These are phyloP conservation scores for Parnassius smintheus DNA, from an alignment of 2,888 invertebrate genomes.

Conservation along the genomic window DNA sequence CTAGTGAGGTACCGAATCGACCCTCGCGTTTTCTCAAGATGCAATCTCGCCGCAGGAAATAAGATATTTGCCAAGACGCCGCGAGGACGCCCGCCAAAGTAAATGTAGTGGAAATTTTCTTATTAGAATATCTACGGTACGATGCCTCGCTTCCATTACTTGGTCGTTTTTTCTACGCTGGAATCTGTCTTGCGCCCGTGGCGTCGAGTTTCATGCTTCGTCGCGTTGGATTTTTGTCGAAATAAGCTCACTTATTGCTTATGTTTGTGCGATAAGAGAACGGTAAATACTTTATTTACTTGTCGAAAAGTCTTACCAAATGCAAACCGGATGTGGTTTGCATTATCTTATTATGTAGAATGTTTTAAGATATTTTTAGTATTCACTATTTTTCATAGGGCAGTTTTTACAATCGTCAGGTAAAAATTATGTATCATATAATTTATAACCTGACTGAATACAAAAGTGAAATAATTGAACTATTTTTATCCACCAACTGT, in stretches of 20 bases:
- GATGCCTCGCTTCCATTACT: slow-evolving; percentile 73
- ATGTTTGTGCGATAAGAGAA: slow-evolving; percentile 9
- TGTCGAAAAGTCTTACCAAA: neutral
- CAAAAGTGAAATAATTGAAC: too few species aligned
- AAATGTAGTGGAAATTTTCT: slow-evolving; percentile 83
- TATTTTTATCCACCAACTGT: too few species aligned
- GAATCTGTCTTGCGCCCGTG: slow-evolving; percentile 60
- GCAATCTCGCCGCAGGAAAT: slow-evolving; percentile 82
- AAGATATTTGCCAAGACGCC: slow-evolving; percentile 82
- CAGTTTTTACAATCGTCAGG: too few species aligned
- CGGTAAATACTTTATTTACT: neutral
- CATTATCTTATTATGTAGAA: too few species aligned
- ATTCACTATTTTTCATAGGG: too few species aligned
- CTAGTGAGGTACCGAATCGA: slow-evolving; percentile 72
- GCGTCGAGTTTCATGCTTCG: slow-evolving; percentile 58
- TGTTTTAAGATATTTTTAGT: too few species aligned
- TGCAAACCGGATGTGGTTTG: too few species aligned
- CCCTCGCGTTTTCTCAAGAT: slow-evolving; percentile 81
- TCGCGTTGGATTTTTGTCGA: slow-evolving; percentile 42
- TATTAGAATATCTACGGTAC: slow-evolving; percentile 81
- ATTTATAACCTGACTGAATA: too few species aligned
- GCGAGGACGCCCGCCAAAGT: slow-evolving; percentile 77
- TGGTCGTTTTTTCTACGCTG: slow-evolving; percentile 70
- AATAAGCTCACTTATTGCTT: slow-evolving; percentile 31
- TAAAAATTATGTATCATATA: too few species aligned